These are phyloP conservation scores for Acanthosepion esculentum DNA, from an alignment of 2,888 invertebrate species.

Conservation along the genomic window DNA sequence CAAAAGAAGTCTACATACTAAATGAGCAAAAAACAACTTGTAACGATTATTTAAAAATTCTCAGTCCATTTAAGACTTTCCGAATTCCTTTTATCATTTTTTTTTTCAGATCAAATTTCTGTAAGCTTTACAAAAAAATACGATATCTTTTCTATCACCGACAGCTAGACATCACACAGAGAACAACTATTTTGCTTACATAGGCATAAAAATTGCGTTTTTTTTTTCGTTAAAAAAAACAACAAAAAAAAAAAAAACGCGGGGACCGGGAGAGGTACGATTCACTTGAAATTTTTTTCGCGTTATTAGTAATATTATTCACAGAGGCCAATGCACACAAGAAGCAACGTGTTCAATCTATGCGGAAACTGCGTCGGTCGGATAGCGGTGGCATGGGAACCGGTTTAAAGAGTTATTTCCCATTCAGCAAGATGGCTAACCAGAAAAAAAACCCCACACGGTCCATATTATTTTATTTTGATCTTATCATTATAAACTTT, in stretches of 20 bases:
- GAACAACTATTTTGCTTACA: not conserved
- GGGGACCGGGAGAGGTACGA: not conserved
- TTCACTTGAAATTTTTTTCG: slow-evolving; percentile 33
- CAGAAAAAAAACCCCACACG: not conserved
- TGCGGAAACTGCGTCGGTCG: slow-evolving; percentile 21
- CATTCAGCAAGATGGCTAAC: not conserved
- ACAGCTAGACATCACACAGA: slow-evolving; percentile 12
- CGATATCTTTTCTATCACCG: not conserved
- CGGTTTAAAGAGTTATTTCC: not conserved
- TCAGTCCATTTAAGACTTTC: not conserved
- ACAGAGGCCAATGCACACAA: slow-evolving; percentile 7
- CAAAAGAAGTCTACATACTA: not conserved
- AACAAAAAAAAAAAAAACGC: not conserved
- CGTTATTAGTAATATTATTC: not conserved
- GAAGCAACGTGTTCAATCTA: slow-evolving; percentile 10
- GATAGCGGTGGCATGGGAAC: not conserved
- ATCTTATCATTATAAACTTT: not conserved
- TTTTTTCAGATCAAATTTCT: not conserved
- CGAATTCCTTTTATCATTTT: not conserved
- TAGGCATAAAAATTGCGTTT: not conserved
- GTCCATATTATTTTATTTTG: not conserved
- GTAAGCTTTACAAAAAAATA: not conserved
- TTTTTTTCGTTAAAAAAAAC: not conserved
- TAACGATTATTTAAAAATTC: not conserved
- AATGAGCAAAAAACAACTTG: not conserved